phyloP scores from a whole-genome alignment of 2,113 vertebrate species.

The Cervus canadensis region DNA sequence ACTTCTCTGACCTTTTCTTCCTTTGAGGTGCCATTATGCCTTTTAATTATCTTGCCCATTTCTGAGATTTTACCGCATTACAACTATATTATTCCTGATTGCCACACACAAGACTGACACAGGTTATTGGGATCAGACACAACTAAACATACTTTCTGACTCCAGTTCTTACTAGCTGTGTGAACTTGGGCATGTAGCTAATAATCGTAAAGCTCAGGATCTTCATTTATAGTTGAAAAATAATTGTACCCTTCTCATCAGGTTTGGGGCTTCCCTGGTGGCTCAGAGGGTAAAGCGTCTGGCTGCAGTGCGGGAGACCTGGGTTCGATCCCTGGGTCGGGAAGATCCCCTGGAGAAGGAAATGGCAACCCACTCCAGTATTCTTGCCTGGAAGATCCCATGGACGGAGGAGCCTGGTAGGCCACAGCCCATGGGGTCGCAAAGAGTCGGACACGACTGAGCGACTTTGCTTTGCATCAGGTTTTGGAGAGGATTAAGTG shows the following conservation, averaged over 20 bases:
- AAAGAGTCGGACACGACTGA: no score
- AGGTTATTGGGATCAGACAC: not conserved
- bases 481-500: not conserved
- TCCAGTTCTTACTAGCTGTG: not conserved
- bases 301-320: no score
- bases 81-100: not conserved
- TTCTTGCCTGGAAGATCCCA: no score
- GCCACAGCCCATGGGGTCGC: no score
- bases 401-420: no score
- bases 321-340: no score
- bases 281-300: no score
- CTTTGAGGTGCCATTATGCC: not conserved
- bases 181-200: not conserved
- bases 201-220: not conserved
- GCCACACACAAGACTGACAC: not conserved
- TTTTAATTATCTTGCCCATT: not conserved
- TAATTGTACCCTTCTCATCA: not conserved
- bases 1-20: not conserved
- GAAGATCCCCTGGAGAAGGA: no score
- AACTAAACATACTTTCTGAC: not conserved
- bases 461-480: not conserved
- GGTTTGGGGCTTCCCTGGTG: not conserved
- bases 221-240: slow-evolving; percentile 14
- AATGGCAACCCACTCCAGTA: no score
- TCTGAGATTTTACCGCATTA: not conserved